Conservation (phyloP, 2,888 invertebrate genomes). For the Dichetophora obliterata region DNA sequence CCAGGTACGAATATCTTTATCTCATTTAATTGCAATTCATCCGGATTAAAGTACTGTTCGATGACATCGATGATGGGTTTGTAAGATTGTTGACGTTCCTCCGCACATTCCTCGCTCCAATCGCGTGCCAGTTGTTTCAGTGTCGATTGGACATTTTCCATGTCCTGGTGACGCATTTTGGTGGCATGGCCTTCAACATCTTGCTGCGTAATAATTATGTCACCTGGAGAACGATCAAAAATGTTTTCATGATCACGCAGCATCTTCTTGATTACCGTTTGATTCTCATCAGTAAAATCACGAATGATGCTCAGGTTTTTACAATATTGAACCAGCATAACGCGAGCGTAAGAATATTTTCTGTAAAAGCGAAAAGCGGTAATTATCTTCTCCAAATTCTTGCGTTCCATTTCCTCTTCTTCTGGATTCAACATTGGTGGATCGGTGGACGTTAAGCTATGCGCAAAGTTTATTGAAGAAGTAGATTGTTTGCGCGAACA, state of each 20-base stretch:
- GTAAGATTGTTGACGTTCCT: slow-evolving; percentile 89
- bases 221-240: slow-evolving; percentile 68
- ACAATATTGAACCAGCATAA: slow-evolving; percentile 82
- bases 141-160: slow-evolving; percentile 81
- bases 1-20: slow-evolving; percentile 92
- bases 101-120: slow-evolving; percentile 89
- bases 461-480: slow-evolving; percentile 32
- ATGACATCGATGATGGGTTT: slow-evolving; percentile 90
- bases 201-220: slow-evolving; percentile 83
- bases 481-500: slow-evolving; percentile 42
- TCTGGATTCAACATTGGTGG: slow-evolving; percentile 54
- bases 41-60: slow-evolving; percentile 77
- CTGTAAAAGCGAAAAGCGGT: slow-evolving; percentile 93
- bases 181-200: slow-evolving; percentile 72
- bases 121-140: slow-evolving; percentile 97
- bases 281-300: slow-evolving; percentile 80
- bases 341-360: slow-evolving; percentile 80
- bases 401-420: slow-evolving; percentile 82
- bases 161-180: slow-evolving; percentile 64
- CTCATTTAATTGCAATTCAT: slow-evolving; percentile 71
- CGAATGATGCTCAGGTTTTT: slow-evolving; percentile 82
- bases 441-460: slow-evolving; percentile 28
- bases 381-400: slow-evolving; percentile 88
- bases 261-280: slow-evolving; percentile 70
- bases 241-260: slow-evolving; percentile 73